Base-by-base conservation (phyloP, 1,140 invertebrate species). In the Ceratitis capitata region DNA sequence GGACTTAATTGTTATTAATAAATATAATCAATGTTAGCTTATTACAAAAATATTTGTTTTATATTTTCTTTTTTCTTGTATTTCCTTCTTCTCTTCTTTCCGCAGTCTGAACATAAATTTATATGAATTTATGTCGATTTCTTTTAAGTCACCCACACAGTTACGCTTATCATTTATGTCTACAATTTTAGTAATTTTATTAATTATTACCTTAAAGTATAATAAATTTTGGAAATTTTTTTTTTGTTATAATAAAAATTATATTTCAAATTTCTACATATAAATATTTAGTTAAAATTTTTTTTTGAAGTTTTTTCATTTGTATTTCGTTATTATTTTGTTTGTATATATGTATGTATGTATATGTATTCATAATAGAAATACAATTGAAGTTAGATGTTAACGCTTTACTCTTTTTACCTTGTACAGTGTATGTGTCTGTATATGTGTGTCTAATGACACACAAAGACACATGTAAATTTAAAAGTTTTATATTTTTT, bases 331-430 rank as follows among this genome's bases (percentile, higher is more conserved):
- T 83, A n/a, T 84, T 26, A 56, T 56, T 45, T 42, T 58, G 51
- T 51, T 58, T 84, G 51, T 56, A 56, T 56, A 56, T 53, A n/a
- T n/a, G n/a, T n/a, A n/a, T n/a, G n/a, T n/a, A n/a, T n/a, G n/a
- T n/a, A n/a, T n/a, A n/a, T n/a, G n/a, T n/a, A n/a, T n/a, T n/a
- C n/a, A n/a, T n/a, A n/a, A n/a, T n/a, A 26, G 35, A 61, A 69
- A 32, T 69, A 69, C 64, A 35, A 32, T 69, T 39, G 64, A 69
- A 69, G n/a, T 69, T 69, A 69, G 64, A 69, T 69, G 64, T 69
- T 69, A 69, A 69, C 64, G 64, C 64, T 69, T 69, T 69, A 69
- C 35, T 69, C 64, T 69, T 42, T 16, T 69, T 61, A 61, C 58
- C 26, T 3, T 61, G 7, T 61, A 16, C 7, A 29, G 14, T 16